Evolutionary conservation across 2,888 invertebrate species (phyloP), one percentile per base, ranked within the genome.

Genomic region (Proisotoma minuta): DNA sequence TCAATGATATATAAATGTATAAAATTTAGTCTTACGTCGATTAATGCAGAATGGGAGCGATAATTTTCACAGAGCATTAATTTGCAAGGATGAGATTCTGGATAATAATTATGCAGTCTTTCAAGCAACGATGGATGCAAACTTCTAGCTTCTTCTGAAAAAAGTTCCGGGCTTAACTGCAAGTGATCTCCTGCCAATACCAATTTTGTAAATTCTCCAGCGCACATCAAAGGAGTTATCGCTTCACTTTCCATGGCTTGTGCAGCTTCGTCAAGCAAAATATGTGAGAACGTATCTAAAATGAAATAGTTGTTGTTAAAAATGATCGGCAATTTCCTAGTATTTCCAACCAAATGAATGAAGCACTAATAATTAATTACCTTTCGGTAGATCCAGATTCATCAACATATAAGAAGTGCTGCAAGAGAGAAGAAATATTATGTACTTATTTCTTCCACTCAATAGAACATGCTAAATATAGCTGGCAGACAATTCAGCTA

Each of bases 241-340:
- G 88, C 88, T 77, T 91, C 91, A 78, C 88, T 88, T 78, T 91
- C 91, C 81, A 90, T 85, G 0, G 89, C 89, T 76, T 91, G 91
- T 0, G 91, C 91, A 0, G 91, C 91, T 80, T 91, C 91, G 77
- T 91, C 91, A 54, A 91, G 80, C 60, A 91, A 82, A 67, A 91
- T 88, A 77, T 91, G 91, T 0, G 87, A 88, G 75, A 90, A 87
- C 72, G 82, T 82, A 39, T 83, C 82, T 81, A 63, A 1, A 72
- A 68, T 57, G 58, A 40, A 65, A 18, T 47, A 26, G 20, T 26
- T 3, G 12, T 39, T 23, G 23, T 10, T 58, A 50, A 58, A 34
- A 34, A n/a, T n/a, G n/a, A n/a, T n/a, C n/a, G n/a, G n/a, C n/a
- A n/a, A n/a, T n/a, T n/a, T n/a, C n/a, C n/a, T n/a, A n/a, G n/a